Percentiles rank a stretch among this genome's conserved stretches.
Evolutionary conservation across 2,888 invertebrate genomes (phyloP).

Genomic region (Trissolcus brochymenae): DNA sequence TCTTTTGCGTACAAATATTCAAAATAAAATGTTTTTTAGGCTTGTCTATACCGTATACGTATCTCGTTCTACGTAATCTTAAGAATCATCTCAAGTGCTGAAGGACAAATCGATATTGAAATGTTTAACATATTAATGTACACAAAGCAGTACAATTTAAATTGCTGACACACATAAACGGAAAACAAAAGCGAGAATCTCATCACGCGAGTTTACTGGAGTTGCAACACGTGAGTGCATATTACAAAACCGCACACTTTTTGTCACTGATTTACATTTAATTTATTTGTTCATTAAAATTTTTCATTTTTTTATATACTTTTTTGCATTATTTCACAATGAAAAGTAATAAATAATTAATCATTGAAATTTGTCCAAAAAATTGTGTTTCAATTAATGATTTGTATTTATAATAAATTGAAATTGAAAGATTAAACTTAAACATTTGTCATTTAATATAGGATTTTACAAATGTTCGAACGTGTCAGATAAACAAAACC

Average conservation of each 20-base stretch:
- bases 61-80: slow-evolving; percentile 11
- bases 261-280: not conserved
- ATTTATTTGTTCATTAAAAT: not conserved
- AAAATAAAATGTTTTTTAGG: too few species aligned
- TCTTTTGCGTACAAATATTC: too few species aligned
- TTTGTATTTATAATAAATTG: too few species aligned
- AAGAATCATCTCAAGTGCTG: slow-evolving; percentile 6
- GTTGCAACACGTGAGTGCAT: not conserved
- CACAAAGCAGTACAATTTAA: slow-evolving; percentile 30
- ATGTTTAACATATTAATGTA: slow-evolving; percentile 39
- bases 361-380: too few species aligned
- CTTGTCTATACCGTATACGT: not conserved
- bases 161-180: slow-evolving; percentile 18
- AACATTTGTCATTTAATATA: too few species aligned
- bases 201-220: slow-evolving; percentile 33
- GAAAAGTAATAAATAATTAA: too few species aligned
- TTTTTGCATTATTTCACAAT: too few species aligned
- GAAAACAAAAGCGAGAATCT: slow-evolving; percentile 15
- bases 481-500: slow-evolving; percentile 27
- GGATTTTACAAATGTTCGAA: slow-evolving; percentile 1
- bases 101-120: slow-evolving; percentile 40
- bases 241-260: not conserved
- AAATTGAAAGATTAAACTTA: too few species aligned
- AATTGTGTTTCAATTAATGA: too few species aligned
- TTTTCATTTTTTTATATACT: too few species aligned